These are phyloP conservation scores for Fissipunctia ypsillon DNA, from an alignment of 2,888 invertebrate species.

Conservation along the genomic window DNA sequence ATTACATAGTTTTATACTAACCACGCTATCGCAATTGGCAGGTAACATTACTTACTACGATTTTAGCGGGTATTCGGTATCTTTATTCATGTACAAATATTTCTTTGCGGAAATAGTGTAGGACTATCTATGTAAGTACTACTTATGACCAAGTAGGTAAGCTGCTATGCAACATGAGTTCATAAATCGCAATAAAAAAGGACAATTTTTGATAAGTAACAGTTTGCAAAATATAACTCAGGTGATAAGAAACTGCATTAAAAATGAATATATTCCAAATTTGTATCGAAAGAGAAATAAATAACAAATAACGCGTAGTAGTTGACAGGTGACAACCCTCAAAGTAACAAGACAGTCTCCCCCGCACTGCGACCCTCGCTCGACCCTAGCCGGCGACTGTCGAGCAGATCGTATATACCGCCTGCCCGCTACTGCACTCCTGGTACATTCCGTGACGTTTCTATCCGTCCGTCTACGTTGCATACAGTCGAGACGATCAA, in stretches of 20 bases:
- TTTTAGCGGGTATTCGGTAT: constrained; percentile 2
- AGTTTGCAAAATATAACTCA: not conserved
- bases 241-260: not conserved
- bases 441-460: constrained; percentile 80
- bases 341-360: constrained; percentile 69
- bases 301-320: not conserved
- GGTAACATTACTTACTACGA: constrained; percentile 25
- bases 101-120: not conserved
- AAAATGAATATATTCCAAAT: not conserved
- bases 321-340: constrained; percentile 61
- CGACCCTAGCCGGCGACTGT: constrained; percentile 60
- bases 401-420: constrained; percentile 71
- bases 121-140: not conserved
- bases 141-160: not conserved
- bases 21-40: constrained; percentile 16
- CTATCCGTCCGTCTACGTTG: constrained; percentile 69
- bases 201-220: not conserved
- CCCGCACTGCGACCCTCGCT: constrained; percentile 69
- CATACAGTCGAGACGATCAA: constrained; percentile 28
- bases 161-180: not conserved
- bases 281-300: not conserved
- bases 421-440: constrained; percentile 74
- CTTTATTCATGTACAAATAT: constrained; percentile 12
- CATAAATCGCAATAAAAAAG: too few relatives aligned
- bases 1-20: constrained; percentile 30